Conservation (phyloP, 2,888 invertebrate species). For the Sisyra terminalis region DNA sequence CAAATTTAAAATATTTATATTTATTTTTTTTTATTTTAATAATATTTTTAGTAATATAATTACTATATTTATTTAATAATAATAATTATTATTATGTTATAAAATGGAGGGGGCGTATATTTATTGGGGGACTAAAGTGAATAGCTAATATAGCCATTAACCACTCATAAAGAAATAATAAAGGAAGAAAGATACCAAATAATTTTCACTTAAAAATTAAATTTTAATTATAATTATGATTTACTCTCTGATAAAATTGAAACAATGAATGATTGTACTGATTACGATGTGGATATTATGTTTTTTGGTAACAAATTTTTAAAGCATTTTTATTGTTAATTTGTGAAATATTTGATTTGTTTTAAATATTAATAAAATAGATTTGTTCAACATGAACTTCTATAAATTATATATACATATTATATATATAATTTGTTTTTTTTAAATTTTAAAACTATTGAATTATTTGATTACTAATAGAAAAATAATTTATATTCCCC, state of each 20-base stretch:
- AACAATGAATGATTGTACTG: not conserved
- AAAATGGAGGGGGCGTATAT: not conserved
- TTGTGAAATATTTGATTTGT: not conserved
- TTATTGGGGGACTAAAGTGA: not conserved
- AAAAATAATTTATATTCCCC: too few relatives aligned
- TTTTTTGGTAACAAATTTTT: not conserved
- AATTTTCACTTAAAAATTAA: not conserved
- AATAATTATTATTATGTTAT: not conserved
- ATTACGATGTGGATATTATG: not conserved
- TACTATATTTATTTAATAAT: not conserved
- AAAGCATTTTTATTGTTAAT: not conserved
- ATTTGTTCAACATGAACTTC: not conserved
- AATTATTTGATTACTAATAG: too few relatives aligned
- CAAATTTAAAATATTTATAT: slow-evolving; percentile 2
- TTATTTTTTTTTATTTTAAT: not conserved
- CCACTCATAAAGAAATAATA: not conserved
- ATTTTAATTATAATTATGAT: not conserved
- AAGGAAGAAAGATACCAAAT: too few relatives aligned
- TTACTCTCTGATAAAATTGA: not conserved
- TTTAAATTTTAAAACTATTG: too few relatives aligned
- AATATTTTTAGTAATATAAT: not conserved
- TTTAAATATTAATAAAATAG: not conserved
- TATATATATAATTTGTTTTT: too few relatives aligned
- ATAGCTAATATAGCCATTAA: not conserved
- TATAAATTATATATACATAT: not conserved